Percentiles rank a stretch among this genome's conserved stretches.
Evolutionary conservation across 2,113 vertebrate genomes (phyloP).

Genomic region (Okapia johnstoni): DNA sequence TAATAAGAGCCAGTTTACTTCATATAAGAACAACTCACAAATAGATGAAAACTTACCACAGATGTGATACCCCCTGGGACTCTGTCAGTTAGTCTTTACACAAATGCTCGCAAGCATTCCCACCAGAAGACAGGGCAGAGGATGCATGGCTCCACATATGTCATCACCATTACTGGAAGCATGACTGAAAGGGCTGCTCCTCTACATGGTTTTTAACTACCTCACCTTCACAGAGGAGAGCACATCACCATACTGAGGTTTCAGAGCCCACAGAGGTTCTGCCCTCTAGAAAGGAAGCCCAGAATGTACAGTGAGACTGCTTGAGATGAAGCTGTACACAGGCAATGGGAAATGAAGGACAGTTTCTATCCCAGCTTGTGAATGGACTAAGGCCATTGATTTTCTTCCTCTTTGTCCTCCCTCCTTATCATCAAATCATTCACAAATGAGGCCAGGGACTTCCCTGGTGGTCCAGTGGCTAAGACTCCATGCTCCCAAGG

Average conservation of each 20-base stretch:
- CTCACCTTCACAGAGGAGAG: not conserved
- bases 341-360: not conserved
- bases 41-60: not conserved
- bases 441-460: not conserved
- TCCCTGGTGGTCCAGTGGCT: not conserved
- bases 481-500: not conserved
- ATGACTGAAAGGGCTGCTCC: not conserved
- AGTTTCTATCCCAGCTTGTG: not conserved
- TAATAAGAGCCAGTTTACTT: not conserved
- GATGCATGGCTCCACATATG: not conserved
- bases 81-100: not conserved
- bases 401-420: not conserved
- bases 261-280: not conserved
- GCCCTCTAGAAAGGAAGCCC: not conserved
- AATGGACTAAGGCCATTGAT: not conserved
- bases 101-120: not conserved
- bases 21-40: not conserved
- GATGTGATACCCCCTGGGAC: not conserved
- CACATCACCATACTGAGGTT: accelerated
- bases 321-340: not conserved
- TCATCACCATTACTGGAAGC: too few relatives aligned
- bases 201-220: not conserved
- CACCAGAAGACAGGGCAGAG: not conserved
- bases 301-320: not conserved
- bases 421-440: not conserved